phyloP scores from a whole-genome alignment of 1,140 invertebrate genomes.

The Brachionus rubens region DNA sequence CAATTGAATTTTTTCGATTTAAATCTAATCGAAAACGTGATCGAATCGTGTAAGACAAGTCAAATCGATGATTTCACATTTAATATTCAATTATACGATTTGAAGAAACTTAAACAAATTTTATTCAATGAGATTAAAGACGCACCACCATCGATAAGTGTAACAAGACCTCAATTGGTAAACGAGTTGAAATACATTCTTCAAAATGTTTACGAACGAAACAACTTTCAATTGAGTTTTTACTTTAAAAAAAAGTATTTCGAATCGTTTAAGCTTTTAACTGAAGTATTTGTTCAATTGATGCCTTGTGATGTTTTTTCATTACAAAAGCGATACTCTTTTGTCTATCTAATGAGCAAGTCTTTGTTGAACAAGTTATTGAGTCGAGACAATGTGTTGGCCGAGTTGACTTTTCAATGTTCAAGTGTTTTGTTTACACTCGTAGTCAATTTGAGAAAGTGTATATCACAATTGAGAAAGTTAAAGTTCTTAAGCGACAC shows the following conservation, averaged over 20 bases:
- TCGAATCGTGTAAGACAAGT: constrained; percentile 5
- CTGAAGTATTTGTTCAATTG: constrained; percentile 11
- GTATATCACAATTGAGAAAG: background rate
- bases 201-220: constrained; percentile 14
- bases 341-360: constrained; percentile 1
- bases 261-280: background rate
- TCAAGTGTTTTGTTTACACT: constrained; percentile 20
- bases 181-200: constrained; percentile 32
- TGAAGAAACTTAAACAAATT: constrained; percentile 9
- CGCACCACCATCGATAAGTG: background rate
- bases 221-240: constrained; percentile 10
- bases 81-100: constrained; percentile 20
- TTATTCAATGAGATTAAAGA: constrained; percentile 22
- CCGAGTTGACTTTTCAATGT: background rate
- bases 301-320: constrained; percentile 7
- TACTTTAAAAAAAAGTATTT: constrained; percentile 13
- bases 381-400: background rate
- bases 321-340: background rate
- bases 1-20: constrained; percentile 30
- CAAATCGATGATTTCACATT: background rate
- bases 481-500: background rate
- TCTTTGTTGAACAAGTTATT: background rate
- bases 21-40: constrained; percentile 32
- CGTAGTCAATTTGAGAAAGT: constrained; percentile 1
- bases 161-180: background rate